Conservation (phyloP, 2,888 invertebrate genomes). For the Xanthorhoe spadicearia region DNA sequence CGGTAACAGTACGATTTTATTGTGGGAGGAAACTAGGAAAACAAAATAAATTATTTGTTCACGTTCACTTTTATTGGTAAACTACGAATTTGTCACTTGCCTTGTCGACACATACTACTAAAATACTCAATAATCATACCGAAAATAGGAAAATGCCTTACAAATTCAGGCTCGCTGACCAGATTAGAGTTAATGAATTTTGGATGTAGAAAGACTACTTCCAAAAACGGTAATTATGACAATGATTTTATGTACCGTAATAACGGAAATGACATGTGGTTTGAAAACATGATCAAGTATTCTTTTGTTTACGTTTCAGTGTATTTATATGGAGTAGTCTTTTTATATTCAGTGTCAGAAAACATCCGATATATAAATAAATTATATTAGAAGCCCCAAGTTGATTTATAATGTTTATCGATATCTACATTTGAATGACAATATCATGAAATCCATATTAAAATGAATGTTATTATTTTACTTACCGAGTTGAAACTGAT, state of each 20-base stretch:
- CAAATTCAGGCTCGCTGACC: slow-evolving; percentile 3
- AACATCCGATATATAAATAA: background rate
- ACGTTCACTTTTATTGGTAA: slow-evolving; percentile 61
- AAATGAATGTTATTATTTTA: slow-evolving; percentile 37
- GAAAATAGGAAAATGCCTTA: slow-evolving; percentile 21
- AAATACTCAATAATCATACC: slow-evolving; percentile 56
- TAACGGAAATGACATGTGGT: too few relatives aligned
- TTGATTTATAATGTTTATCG: slow-evolving; percentile 40
- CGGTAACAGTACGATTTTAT: slow-evolving; percentile 42
- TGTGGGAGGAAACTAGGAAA: slow-evolving; percentile 50
- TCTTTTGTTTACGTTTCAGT: background rate
- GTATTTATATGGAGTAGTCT: background rate
- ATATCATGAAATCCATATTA: slow-evolving; percentile 27
- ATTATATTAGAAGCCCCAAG: slow-evolving; percentile 20
- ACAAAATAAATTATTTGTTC: slow-evolving; percentile 47
- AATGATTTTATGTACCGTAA: too few relatives aligned
- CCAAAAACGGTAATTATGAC: background rate
- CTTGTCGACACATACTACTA: slow-evolving; percentile 48
- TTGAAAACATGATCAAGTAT: background rate
- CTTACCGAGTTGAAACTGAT: slow-evolving; percentile 59
- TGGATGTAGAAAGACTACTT: background rate
- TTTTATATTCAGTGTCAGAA: background rate
- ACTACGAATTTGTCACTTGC: slow-evolving; percentile 59
- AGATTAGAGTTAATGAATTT: background rate
- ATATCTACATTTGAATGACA: slow-evolving; percentile 28